Evolutionary conservation across 1,140 invertebrate genomes (phyloP), one percentile per base, ranked within the genome.

Genomic region (Helicorthomorpha holstii): DNA sequence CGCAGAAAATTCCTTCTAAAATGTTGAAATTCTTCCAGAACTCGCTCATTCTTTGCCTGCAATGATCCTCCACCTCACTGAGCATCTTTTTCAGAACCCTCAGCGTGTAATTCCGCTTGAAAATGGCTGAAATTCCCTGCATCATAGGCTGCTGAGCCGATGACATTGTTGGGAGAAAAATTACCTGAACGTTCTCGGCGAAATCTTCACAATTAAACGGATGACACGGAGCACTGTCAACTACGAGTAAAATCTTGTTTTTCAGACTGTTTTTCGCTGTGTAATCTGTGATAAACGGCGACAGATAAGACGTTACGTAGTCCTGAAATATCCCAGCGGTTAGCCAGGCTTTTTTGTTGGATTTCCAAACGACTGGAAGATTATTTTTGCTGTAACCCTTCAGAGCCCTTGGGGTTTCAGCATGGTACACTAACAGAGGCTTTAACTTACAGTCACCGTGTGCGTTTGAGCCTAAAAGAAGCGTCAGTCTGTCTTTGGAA

Each of bases 161-260:
- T 24, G 55, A 56, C 44, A 53, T 60, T 1, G 47, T 44, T 16
- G 55, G 54, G 25, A 61, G 42, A 52, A 53, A 58, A 3, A 49
- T 52, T 3, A 61, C 45, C 44, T 49, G 52, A 0, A 59, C 49
- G 26, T 51, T 46, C 23, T 23, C 47, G 43, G 21, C 19, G 26
- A 52, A 45, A 25, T 56, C 53, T 45, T 19, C 14, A 21, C 56
- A 38, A 38, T 50, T 46, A 14, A 26, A 24, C 25, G 53, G 58
- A 38, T 58, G 58, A 19, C 57, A 49, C n/a, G 57, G 53, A 1
- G 55, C 55, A 53, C 57, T 54, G 46, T 60, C 59, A 14, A 60
- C 25, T n/a, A 61, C n/a, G 3, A 59, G 50, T 27, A 61, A 34
- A 34, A 48, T 29, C 49, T 55, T 59, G 41, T 48, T 49, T 26